These are phyloP conservation scores for Rhinichthys klamathensis DNA, from an alignment of 2,113 vertebrate species.

Conservation along the genomic window DNA sequence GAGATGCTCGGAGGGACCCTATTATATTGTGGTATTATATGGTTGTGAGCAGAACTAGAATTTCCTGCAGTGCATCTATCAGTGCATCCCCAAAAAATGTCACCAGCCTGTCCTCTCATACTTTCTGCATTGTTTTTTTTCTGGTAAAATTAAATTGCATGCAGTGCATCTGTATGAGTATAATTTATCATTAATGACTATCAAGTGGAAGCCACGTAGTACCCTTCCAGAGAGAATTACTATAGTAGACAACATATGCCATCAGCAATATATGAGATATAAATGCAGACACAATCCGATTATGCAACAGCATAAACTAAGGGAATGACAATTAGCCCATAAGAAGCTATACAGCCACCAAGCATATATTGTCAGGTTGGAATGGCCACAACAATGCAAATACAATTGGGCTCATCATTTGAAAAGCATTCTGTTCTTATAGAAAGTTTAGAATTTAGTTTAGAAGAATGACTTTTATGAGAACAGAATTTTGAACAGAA, in stretches of 20 bases:
- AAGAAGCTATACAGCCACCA: conserved; percentile 41
- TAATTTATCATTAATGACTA: conserved; percentile 21
- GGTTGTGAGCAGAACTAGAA: neutral
- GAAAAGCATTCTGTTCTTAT: neutral
- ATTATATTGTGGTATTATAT: neutral
- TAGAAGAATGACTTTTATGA: too few relatives aligned
- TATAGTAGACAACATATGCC: neutral
- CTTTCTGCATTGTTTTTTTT: neutral
- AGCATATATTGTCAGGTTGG: conserved; percentile 6
- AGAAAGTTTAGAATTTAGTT: too few relatives aligned
- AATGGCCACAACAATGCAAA: neutral
- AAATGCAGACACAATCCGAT: conserved; percentile 14
- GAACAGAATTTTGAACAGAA: too few relatives aligned
- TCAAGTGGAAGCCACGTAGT: neutral
- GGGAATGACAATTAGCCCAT: conserved; percentile 40
- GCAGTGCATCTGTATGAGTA: neutral
- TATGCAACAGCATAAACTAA: conserved; percentile 35
- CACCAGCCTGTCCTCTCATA: neutral
- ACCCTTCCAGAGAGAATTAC: neutral
- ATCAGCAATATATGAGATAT: neutral
- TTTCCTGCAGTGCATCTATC: neutral
- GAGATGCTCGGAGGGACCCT: neutral
- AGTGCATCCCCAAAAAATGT: neutral
- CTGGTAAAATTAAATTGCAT: neutral
- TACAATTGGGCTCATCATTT: neutral